Evolutionary conservation across 2,113 vertebrate species (phyloP).

Genomic region (Ictidomys tridecemlineatus): DNA sequence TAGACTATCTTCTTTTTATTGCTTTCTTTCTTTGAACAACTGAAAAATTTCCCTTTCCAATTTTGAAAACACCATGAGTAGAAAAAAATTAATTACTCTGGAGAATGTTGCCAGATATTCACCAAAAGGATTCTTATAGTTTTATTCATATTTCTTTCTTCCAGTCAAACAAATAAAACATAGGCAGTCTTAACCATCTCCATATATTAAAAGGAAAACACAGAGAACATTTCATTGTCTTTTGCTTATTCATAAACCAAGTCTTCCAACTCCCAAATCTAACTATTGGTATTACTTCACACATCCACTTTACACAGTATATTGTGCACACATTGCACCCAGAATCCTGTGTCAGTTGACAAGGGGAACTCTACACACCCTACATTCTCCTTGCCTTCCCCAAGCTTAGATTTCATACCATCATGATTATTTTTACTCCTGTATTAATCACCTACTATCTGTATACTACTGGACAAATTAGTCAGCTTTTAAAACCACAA

Average conservation of each 20-base stretch:
- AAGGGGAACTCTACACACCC: neutral
- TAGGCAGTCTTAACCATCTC: constrained; percentile 22
- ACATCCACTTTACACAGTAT: neutral
- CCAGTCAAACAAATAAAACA: constrained; percentile 49
- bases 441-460: neutral
- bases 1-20: neutral
- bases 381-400: neutral
- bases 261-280: constrained; percentile 23
- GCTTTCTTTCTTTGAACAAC: neutral
- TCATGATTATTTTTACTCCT: neutral
- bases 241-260: neutral
- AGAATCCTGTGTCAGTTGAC: neutral
- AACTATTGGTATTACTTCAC: neutral
- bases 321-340: neutral
- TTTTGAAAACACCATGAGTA: constrained; percentile 38
- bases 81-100: constrained; percentile 39
- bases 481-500: neutral
- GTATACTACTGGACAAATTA: neutral
- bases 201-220: constrained; percentile 37
- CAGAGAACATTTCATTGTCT: neutral
- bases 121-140: constrained; percentile 30
- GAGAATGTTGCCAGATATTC: constrained; percentile 45
- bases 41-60: constrained; percentile 18
- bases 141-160: constrained; percentile 59
- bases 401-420: neutral